Evolutionary conservation across 1,140 invertebrate genomes (phyloP).

Genomic region (Belonocnema kinseyi): DNA sequence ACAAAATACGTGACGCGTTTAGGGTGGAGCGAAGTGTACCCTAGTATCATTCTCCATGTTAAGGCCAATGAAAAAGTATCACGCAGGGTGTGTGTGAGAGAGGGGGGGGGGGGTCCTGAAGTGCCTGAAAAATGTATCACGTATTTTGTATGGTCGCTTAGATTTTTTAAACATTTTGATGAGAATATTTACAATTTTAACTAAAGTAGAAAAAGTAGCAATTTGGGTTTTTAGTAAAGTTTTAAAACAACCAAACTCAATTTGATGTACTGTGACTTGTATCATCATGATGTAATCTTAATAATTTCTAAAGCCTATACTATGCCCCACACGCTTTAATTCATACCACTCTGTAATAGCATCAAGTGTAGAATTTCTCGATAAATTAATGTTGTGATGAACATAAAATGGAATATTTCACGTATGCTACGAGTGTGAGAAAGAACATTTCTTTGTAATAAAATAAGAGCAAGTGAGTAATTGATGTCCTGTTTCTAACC

Average conservation of each 20-base stretch:
- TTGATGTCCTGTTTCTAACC: slow-evolving; percentile 41
- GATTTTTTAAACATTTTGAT: not conserved
- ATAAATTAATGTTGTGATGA: slow-evolving; percentile 13
- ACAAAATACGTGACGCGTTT: too few relatives aligned
- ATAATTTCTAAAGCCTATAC: not conserved
- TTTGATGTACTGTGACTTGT: slow-evolving; percentile 10
- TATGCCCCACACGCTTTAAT: not conserved
- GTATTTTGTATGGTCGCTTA: too few relatives aligned
- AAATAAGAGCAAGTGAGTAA: slow-evolving; percentile 42
- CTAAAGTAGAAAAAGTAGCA: not conserved
- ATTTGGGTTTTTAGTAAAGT: not conserved
- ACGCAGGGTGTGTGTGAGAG: too few relatives aligned
- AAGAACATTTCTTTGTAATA: slow-evolving; percentile 33
- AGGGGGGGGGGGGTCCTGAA: too few relatives aligned
- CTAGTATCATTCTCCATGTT: too few relatives aligned
- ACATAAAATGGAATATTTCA: slow-evolving; percentile 28
- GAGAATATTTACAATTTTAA: not conserved
- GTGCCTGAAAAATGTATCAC: too few relatives aligned
- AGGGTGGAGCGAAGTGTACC: too few relatives aligned
- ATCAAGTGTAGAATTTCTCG: slow-evolving; percentile 2
- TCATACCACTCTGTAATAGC: not conserved
- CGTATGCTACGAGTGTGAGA: slow-evolving; percentile 22
- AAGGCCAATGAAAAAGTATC: too few relatives aligned
- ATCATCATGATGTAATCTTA: not conserved
- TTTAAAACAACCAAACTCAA: not conserved